These are phyloP conservation scores for Chymomyza costata DNA, from an alignment of 1,140 invertebrate genomes.

Conservation along the genomic window DNA sequence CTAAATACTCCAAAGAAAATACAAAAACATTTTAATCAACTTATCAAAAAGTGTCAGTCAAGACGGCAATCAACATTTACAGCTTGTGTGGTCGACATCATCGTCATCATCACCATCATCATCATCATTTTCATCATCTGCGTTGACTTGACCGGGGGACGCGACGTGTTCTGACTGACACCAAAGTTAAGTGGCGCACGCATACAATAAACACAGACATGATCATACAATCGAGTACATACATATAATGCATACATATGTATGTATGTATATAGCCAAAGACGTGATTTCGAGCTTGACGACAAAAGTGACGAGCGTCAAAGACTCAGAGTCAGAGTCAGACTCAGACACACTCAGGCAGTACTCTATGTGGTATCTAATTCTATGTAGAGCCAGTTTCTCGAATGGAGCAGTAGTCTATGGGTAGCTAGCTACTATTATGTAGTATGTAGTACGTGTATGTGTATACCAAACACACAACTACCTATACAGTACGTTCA, in stretches of 20 bases:
- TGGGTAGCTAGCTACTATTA: too few species aligned
- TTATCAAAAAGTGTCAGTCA: conserved; percentile 73
- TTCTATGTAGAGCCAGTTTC: conserved; percentile 67
- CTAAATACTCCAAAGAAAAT: too few species aligned
- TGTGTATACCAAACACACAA: too few species aligned
- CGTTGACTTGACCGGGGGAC: neutral
- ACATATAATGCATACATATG: conserved; percentile 15
- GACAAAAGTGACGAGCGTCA: too few species aligned
- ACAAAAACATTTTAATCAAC: conserved; percentile 69
- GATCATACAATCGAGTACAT: conserved; percentile 6
- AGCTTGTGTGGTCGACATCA: conserved; percentile 57
- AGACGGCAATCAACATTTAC: conserved; percentile 72
- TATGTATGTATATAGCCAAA: conserved; percentile 19
- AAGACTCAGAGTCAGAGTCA: conserved; percentile 16
- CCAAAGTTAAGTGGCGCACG: conserved; percentile 66
- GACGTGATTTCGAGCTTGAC: too few species aligned
- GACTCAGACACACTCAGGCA: too few species aligned
- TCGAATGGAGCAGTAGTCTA: conserved; percentile 44
- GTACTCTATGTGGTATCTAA: too few species aligned
- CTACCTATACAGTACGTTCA: neutral
- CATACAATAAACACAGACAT: conserved; percentile 33
- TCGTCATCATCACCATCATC: conserved; percentile 40
- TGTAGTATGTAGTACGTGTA: conserved; percentile 35
- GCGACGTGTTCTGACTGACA: conserved; percentile 48
- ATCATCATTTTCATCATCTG: conserved; percentile 35